Evolutionary conservation across 2,888 invertebrate species (phyloP), one percentile per base, ranked within the genome.

Genomic region (Seira sanloemensis): DNA sequence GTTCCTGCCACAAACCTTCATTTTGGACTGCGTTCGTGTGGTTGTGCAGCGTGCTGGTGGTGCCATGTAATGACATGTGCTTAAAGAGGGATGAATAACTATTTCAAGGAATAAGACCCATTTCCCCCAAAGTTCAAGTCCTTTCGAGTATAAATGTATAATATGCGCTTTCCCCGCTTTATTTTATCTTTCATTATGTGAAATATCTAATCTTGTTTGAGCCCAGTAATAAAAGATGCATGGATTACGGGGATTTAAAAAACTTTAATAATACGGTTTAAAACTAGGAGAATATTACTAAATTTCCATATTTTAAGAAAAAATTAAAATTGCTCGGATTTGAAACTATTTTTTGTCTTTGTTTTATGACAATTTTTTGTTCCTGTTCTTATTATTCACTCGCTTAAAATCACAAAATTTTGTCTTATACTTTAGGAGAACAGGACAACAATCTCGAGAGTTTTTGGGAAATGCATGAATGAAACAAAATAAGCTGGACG

Each of bases 1-100:
- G 2, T 58, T 25, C 72, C 18, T 78, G 78, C 69, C 78, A 71
- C 71, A 18, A n/a, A 26, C 67, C 67, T n/a, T 37, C 69, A 18
- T 58, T 58, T 58, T 58, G n/a, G n/a, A n/a, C n/a, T n/a, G n/a
- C n/a, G n/a, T n/a, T n/a, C n/a, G n/a, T 4, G 58, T 58, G 58
- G 58, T 58, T 58, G n/a, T 18, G 58, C 58, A 58, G 58, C 58
- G 58, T 58, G 58, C 58, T 18, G 18, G n/a, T 58, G 26, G n/a
- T 58, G 26, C 37, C 69, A 66, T 9, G 4, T 21, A 9, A 66
- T 19, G 23, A 66, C 66, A 7, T 58, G 58, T 58, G 18, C 58
- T 21, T 66, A 66, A 23, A n/a, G 23, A 66, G n/a, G 66, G 19
- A 66, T 66, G 66, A 66, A 66, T n/a, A 66, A 12, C 58, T 9